Conservation (phyloP, 2,888 invertebrate genomes). For the Agonopterix heracliana region DNA sequence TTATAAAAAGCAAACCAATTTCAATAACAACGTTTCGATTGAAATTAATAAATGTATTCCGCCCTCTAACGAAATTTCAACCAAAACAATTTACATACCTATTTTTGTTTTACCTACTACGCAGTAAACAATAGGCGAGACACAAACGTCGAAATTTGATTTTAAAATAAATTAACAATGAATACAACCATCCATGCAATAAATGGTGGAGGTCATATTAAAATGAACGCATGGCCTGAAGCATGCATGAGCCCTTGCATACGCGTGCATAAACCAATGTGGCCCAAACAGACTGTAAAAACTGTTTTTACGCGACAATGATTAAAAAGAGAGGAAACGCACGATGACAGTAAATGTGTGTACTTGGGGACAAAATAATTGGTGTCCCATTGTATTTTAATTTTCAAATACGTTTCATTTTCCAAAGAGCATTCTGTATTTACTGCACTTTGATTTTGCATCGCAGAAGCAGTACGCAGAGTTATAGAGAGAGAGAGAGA, state of each 20-base stretch:
- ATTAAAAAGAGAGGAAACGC: slow-evolving; percentile 20
- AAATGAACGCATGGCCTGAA: neutral
- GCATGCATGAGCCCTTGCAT: slow-evolving; percentile 2
- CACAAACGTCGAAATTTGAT: slow-evolving; percentile 1
- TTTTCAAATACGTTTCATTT: too few relatives aligned
- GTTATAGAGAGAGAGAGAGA: too few relatives aligned
- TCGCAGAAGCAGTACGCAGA: too few relatives aligned
- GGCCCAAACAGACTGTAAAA: slow-evolving; percentile 43
- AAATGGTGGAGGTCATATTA: slow-evolving; percentile 3
- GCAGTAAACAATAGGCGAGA: too few relatives aligned
- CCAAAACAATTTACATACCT: too few relatives aligned
- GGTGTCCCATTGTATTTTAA: neutral
- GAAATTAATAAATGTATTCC: too few relatives aligned
- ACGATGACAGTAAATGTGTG: neutral
- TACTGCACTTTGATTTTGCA: too few relatives aligned
- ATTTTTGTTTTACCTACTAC: too few relatives aligned
- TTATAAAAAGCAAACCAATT: too few relatives aligned
- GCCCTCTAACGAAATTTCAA: too few relatives aligned
- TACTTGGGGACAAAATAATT: slow-evolving; percentile 1
- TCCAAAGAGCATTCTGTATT: too few relatives aligned
- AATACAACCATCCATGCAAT: slow-evolving; percentile 3
- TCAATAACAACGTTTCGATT: too few relatives aligned
- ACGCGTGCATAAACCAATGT: slow-evolving; percentile 25
- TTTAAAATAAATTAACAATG: slow-evolving; percentile 9
- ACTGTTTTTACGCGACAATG: slow-evolving; percentile 21